Evolutionary conservation across 2,797 vertebrate species (phyloP).

Genomic region (Halcyon chelicuti): DNA sequence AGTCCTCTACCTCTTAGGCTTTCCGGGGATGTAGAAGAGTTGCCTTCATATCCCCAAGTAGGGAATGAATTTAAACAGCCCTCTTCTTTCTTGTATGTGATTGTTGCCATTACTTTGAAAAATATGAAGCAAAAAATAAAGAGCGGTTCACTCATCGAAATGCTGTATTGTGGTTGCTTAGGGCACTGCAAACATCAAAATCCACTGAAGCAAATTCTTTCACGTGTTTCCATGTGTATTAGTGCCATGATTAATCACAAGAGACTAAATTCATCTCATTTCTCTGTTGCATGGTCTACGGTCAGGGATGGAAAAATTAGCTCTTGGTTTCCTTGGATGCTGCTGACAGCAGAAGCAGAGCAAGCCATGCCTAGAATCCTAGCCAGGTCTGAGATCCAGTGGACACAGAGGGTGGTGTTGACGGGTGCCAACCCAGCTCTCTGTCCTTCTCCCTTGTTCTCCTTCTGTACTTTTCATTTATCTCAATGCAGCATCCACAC

Average conservation of each 20-base stretch:
- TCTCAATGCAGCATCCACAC: not conserved
- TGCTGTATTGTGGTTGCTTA: not conserved
- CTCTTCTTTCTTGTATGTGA: not conserved
- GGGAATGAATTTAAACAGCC: not conserved
- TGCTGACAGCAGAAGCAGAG: not conserved
- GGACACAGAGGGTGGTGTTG: not conserved
- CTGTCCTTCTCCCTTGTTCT: not conserved
- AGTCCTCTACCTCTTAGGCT: not conserved
- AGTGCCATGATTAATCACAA: not conserved
- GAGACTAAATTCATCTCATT: not conserved
- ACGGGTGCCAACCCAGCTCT: not conserved
- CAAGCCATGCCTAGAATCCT: fast-evolving
- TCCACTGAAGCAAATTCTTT: not conserved
- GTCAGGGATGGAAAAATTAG: not conserved
- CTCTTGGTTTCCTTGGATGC: not conserved
- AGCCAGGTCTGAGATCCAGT: not conserved
- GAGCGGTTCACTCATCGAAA: fast-evolving
- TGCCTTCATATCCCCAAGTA: not conserved
- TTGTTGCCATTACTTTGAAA: not conserved
- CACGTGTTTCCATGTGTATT: fast-evolving
- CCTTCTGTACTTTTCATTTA: not conserved
- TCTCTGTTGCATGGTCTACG: fast-evolving
- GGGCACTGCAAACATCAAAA: not conserved
- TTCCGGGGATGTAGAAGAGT: not conserved
- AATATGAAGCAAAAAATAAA: not conserved